These are phyloP conservation scores for Stictonetta naevosa DNA, from an alignment of 2,113 vertebrate species.

Conservation along the genomic window DNA sequence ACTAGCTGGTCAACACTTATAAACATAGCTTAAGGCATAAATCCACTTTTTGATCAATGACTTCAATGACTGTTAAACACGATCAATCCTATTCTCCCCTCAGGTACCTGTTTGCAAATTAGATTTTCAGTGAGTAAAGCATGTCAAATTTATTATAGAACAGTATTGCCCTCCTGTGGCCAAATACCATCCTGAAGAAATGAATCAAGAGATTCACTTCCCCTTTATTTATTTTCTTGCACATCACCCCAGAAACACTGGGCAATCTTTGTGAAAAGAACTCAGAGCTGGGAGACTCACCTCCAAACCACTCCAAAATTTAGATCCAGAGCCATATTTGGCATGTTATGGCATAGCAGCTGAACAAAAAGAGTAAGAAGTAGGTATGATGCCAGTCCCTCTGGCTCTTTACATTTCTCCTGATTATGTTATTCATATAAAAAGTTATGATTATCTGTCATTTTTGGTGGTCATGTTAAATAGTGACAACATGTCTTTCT, in stretches of 20 bases:
- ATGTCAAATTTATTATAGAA: slow-evolving; percentile 9
- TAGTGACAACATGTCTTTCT: not conserved
- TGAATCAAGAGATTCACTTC: rapidly evolving
- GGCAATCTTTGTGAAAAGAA: not conserved
- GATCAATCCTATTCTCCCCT: not conserved
- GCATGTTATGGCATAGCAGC: not conserved
- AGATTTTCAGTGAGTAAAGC: not conserved
- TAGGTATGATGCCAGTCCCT: not conserved
- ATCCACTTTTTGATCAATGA: not conserved
- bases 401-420: not conserved
- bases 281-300: not conserved
- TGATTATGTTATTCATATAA: not conserved
- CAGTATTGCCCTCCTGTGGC: slow-evolving; percentile 71
- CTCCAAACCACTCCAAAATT: not conserved
- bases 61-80: not conserved
- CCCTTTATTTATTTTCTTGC: not conserved
- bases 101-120: not conserved
- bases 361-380: not conserved
- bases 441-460: not conserved
- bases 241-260: not conserved
- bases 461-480: not conserved
- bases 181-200: not conserved
- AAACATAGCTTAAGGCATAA: not conserved
- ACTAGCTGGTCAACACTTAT: not conserved
- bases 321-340: not conserved